Evolutionary conservation across 1,140 invertebrate genomes (phyloP), one percentile per base, ranked within the genome.

Genomic region (Leptinotarsa defecta): DNA sequence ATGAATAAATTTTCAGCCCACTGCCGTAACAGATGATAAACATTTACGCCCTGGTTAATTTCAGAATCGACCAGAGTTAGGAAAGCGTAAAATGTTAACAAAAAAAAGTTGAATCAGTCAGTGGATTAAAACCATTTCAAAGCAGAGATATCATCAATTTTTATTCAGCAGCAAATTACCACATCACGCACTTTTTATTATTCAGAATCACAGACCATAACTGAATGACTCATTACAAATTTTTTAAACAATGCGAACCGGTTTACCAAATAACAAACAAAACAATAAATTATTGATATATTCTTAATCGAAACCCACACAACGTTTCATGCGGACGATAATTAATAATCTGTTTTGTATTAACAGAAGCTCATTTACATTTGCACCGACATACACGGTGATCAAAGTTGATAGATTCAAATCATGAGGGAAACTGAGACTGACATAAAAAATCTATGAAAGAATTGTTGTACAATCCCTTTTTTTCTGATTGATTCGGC

Each of bases 341-440:
- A 68, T 68, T 68, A 68, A 68, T 68, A 68, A 57, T 68, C 24
- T 48, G 67, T 68, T 68, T 43, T 24, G 67, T 19, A 68, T 68
- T 43, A 68, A 43, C 67, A 43, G 43, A 68, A 68, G 34, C 43
- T 43, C 67, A 68, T 68, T 68, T 68, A 34, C 24, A 68, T 68
- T 34, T 48, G 24, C 24, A 68, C 27, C n/a, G 67, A 68, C 6
- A n/a, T 57, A 57, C 52, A 57, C 4, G 52, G 52, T 57, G 52
- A 13, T 11, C 34, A 34, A 34, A 34, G 27, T 34, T 34, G 27
- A 34, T 34, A 34, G 27, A 6, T 34, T 34, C 27, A 34, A 34
- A 34, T 34, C 27, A 6, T 34, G 5, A 8, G 27, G 6, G 6
- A 34, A 34, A 34, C 27, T 1, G 27, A 34, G 5, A 8, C 6